Conservation (phyloP, 2,888 invertebrate species). For the Muschampia staudingeri region DNA sequence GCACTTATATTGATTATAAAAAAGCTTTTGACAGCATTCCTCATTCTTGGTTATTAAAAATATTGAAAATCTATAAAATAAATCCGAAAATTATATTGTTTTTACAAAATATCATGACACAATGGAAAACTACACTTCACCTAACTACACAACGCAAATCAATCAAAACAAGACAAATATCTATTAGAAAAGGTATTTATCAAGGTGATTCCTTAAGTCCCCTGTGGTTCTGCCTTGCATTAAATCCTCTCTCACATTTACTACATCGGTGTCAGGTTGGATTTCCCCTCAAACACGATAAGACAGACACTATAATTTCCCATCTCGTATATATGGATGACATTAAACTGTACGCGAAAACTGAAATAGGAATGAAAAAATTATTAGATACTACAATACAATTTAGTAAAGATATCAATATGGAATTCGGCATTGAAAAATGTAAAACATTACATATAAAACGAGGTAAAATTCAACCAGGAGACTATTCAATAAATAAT, state of each 20-base stretch:
- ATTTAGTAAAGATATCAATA: slow-evolving; percentile 55
- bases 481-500: slow-evolving; percentile 29
- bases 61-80: not conserved
- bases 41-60: not conserved
- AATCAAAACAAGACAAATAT: not conserved
- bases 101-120: not conserved
- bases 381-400: slow-evolving; percentile 39
- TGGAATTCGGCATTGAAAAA: slow-evolving; percentile 55
- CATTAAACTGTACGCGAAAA: slow-evolving; percentile 42
- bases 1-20: not conserved
- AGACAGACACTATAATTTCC: slow-evolving; percentile 9
- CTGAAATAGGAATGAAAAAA: slow-evolving; percentile 41
- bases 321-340: slow-evolving; percentile 53
- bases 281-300: not conserved
- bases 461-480: slow-evolving; percentile 37
- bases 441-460: slow-evolving; percentile 46
- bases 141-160: not conserved
- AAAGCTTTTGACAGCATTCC: not conserved
- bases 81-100: not conserved
- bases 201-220: not conserved
- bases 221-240: slow-evolving; percentile 29
- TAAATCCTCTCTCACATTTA: slow-evolving; percentile 53
- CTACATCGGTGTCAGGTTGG: slow-evolving; percentile 9
- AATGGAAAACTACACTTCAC: not conserved
- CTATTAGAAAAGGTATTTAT: not conserved